Evolutionary conservation across 2,113 vertebrate genomes (phyloP).

Genomic region (Poecile atricapillus): DNA sequence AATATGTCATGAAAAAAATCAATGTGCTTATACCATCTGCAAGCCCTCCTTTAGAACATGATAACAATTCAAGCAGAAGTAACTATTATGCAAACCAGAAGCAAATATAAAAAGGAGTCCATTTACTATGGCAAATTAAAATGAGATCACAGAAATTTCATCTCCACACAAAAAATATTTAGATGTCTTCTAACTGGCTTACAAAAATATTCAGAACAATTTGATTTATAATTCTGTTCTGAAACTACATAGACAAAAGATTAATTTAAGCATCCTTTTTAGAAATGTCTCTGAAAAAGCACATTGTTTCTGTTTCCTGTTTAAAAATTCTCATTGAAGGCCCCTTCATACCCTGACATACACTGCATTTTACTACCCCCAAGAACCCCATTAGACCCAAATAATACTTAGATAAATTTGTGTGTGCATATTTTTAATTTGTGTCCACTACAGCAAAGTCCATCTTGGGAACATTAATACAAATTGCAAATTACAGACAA

Average conservation of each 20-base stretch:
- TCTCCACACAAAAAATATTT: slow-evolving; percentile 58
- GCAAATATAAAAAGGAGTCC: slow-evolving; percentile 61
- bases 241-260: neutral
- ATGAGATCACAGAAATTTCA: slow-evolving; percentile 48
- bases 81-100: slow-evolving; percentile 66
- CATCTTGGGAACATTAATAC: neutral
- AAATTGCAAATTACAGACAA: neutral
- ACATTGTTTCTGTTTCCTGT: neutral
- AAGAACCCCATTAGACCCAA: neutral
- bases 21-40: neutral
- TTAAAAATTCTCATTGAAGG: neutral
- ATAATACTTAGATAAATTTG: neutral
- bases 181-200: slow-evolving; percentile 17
- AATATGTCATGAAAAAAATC: slow-evolving; percentile 46
- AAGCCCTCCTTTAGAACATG: slow-evolving; percentile 20
- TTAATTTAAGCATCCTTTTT: neutral
- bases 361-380: neutral
- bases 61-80: slow-evolving; percentile 21
- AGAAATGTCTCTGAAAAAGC: neutral
- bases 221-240: neutral
- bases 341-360: neutral
- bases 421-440: neutral
- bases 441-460: neutral
- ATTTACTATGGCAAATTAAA: slow-evolving; percentile 70
- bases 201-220: slow-evolving; percentile 9